phyloP scores from a whole-genome alignment of 1,140 invertebrate genomes.

The Physella acuta region DNA sequence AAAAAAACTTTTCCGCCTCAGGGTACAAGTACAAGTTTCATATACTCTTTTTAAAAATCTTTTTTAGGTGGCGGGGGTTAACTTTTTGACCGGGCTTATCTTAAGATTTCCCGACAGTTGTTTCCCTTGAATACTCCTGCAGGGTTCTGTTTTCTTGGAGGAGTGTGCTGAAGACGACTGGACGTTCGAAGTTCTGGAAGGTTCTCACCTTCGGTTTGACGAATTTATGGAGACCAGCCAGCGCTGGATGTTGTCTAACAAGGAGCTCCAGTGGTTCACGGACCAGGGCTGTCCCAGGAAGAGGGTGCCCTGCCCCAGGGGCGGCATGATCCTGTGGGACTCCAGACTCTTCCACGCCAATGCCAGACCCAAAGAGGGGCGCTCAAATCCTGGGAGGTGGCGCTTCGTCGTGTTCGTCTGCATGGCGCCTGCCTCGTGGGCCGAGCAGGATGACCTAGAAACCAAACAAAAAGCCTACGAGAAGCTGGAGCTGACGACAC shows the following conservation, averaged over 20 bases:
- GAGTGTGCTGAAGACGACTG: conserved; percentile 32
- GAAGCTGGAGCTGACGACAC: conserved; percentile 35
- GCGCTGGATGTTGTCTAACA: neutral
- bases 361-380: conserved; percentile 27
- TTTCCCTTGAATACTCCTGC: too few species aligned
- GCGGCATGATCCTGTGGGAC: conserved; percentile 40
- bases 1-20: too few species aligned
- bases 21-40: too few species aligned
- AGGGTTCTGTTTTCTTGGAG: conserved; percentile 39
- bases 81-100: too few species aligned
- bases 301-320: conserved; percentile 36
- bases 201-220: conserved; percentile 29
- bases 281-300: conserved; percentile 30
- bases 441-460: conserved; percentile 30
- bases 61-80: too few species aligned
- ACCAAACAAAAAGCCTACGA: conserved; percentile 35
- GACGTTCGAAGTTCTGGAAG: conserved; percentile 41
- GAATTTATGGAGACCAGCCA: conserved; percentile 30
- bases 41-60: too few species aligned
- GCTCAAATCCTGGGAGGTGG: conserved; percentile 41
- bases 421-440: conserved; percentile 41
- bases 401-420: conserved; percentile 38
- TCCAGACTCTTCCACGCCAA: conserved; percentile 40
- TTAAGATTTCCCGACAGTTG: too few species aligned
- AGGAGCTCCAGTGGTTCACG: conserved; percentile 35